Base-by-base conservation (phyloP, 2,888 invertebrate species). In the Chouioia cunea region DNA sequence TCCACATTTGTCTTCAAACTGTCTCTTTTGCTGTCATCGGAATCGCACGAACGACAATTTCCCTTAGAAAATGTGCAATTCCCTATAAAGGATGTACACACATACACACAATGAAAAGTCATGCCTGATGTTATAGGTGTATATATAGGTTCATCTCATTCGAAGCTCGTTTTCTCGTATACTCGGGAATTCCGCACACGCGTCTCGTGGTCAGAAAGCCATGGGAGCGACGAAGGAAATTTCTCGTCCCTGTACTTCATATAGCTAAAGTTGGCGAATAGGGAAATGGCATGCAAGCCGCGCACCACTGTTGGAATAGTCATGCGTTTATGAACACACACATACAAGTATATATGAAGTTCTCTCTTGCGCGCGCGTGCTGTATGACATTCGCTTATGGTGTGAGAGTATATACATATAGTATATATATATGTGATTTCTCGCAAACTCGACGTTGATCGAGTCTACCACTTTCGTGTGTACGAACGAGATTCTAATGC, bases 381-480 rank as follows among this genome's bases (percentile, higher is more conserved):
- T 57, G n/a, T n/a, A n/a, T n/a, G 57, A 44, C 27, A 14, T 46
- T n/a, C 47, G n/a, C 27, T 54, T 60, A 27, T 6, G 44, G 10
- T 4, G 14, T 0, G 8, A 27, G 52, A 12, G n/a, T 16, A 8
- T 27, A 27, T 27, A 27, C 27, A 27, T 3, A 12, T 36, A 36
- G 6, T 27, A 27, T 6, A 27, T 3, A 12, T 36, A 36, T 36
- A 36, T 16, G 53, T 46, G 53, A 52, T 56, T 56, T 56, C 18
- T 16, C 20, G 44, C 50, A 15, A 63, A 53, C 62, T 53, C 52
- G 62, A 63, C 62, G 53, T 63, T 63, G 62, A 63, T 63, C 62
- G 62, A 63, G 50, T 52, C 52, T 36, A 23, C 14, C 12, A 52
- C 52, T 63, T 48, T 63, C 44, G 48, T 18, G 1, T 36, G 12